Evolutionary conservation across 2,797 vertebrate species (phyloP), one percentile per base, ranked within the genome.

Genomic region (Galaxias olidus): DNA sequence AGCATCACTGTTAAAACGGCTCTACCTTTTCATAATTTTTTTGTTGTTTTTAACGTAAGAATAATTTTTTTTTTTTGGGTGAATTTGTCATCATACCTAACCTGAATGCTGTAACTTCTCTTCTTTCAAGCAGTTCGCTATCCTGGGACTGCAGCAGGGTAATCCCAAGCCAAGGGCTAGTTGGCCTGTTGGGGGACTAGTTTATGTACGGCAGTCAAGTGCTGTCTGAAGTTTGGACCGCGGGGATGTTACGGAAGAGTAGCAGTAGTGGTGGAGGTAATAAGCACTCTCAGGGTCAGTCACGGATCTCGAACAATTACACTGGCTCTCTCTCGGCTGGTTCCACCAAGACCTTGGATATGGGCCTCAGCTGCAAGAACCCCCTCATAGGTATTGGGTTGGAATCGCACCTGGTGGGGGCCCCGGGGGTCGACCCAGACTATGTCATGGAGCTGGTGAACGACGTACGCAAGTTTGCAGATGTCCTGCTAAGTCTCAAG

Each of bases 381-480:
- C 82, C 90, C 10, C 78, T 93, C 75, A 91, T 85, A 84, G 92
- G 91, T 68, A 87, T 94, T 76, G 94, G 92, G 82, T 91, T 95
- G 50, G 92, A 87, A 30, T 87, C 92, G 0, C 87, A 89, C 56
- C 81, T 87, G 71, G 87, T 87, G 57, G 92, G 92, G 53, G 88
- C 84, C 57, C 87, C 94, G 0, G 85, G 91, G 75, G 94, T 93
- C 79, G 96, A 98, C 79, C 95, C 96, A 1, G 95, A 97, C 56
- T 98, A 97, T 50, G 95, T 99, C 52, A 94, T 96, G 92, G 93
- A 94, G 74, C 89, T 99, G 85, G 95, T 96, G 77, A 95, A 94
- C 9, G 97, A 98, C 68, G 95, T 98, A 73, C 91, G 96, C 58
- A 93, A 88, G 82, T 98, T 99, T 71, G 95, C 97, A 5, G 95